Percentiles rank a stretch among this genome's conserved stretches.
These are phyloP conservation scores for Sesamia nonagrioides DNA, from an alignment of 1,140 invertebrate species.

Conservation along the genomic window DNA sequence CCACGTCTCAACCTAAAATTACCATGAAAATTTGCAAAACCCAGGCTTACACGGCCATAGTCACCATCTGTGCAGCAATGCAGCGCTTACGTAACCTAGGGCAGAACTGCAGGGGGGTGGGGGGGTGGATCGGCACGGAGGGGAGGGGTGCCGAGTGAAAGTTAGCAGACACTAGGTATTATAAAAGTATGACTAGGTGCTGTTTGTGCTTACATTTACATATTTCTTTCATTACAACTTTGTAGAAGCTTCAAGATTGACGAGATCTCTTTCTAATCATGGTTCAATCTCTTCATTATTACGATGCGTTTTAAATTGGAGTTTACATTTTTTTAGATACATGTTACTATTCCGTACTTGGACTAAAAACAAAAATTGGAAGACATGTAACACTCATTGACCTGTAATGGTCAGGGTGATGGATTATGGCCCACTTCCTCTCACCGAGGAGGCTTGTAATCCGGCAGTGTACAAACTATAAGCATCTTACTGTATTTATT, in stretches of 20 bases:
- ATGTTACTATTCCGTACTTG: too few species aligned
- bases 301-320: not conserved
- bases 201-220: constrained; percentile 1
- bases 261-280: not conserved
- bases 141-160: constrained; percentile 46
- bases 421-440: too few species aligned
- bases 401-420: too few species aligned
- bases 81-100: constrained; percentile 47
- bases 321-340: too few species aligned
- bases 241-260: constrained; percentile 8
- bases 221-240: constrained; percentile 28
- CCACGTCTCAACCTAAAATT: constrained; percentile 4
- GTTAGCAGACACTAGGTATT: constrained; percentile 41
- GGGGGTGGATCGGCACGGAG: not conserved
- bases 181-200: constrained; percentile 33
- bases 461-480: too few species aligned
- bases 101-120: constrained; percentile 14
- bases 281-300: not conserved
- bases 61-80: constrained; percentile 40
- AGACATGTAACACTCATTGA: too few species aligned
- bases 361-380: too few species aligned
- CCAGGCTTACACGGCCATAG: constrained; percentile 28
- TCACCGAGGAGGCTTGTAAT: too few species aligned
- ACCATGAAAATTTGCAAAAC: constrained; percentile 19
- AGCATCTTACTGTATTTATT: too few species aligned